Evolutionary conservation across 2,888 invertebrate genomes (phyloP), one percentile per base, ranked within the genome.

Genomic region (Odontocerum albicorne): DNA sequence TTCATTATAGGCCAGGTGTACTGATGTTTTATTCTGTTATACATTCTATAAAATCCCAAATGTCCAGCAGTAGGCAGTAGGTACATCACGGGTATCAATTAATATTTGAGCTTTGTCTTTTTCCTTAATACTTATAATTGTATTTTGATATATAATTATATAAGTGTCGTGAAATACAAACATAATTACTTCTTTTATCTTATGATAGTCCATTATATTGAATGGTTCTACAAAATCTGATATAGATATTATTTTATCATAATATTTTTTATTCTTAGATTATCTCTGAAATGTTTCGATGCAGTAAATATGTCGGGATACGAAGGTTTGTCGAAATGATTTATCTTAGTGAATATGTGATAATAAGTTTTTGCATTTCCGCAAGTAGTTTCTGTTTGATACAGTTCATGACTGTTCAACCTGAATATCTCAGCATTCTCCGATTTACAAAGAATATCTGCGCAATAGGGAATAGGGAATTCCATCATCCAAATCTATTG

Each of bases 1-100:
- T 64, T 66, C 66, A 70, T 67, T 3, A 59, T 62, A 12, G 52
- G 50, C 68, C 68, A 68, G 49, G 64, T 62, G 50, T 63, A 67
- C 10, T 62, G 50, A 51, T 62, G 42, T 61, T 64, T 65, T 7
- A 62, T 59, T 46, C 62, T 62, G 32, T 63, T 62, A 38, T 63
- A 63, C 6, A 60, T 63, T 50, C 62, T 61, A 42, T 59, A 54
- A 55, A 62, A 58, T 6, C 64, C 63, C 40, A 35, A 51, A 46
- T 63, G 63, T 35, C 63, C 63, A 19, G 58, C 58, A 6, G 54
- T 53, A 12, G 59, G 58, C 58, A 6, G 54, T 53, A 12, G 59
- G 55, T 27, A 27, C 49, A 6, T 45, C 35, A 55, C 63, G 62
- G 3, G 59, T 57, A 31, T 61, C 61, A 15, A 19, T 44, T 6